Conservation (phyloP, 2,113 vertebrate species). For the Brachirus orientalis region DNA sequence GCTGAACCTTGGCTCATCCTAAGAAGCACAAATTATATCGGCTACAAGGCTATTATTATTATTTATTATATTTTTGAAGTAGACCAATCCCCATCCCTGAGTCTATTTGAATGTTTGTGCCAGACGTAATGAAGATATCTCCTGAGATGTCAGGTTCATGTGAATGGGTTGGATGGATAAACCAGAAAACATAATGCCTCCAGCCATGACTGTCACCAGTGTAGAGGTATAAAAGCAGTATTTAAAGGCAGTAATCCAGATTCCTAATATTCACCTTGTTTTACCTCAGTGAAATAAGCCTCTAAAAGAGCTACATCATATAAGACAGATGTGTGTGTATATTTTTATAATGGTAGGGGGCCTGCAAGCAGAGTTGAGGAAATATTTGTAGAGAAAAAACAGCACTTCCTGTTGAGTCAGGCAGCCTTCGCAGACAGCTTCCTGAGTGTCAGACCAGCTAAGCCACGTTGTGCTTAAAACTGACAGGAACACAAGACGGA, state of each 20-base stretch:
- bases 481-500: slow-evolving; percentile 5
- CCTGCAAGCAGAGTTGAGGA: slow-evolving; percentile 38
- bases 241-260: neutral
- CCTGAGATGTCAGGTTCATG: neutral
- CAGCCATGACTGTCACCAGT: neutral
- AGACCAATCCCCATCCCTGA: neutral
- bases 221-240: neutral
- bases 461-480: slow-evolving; percentile 9
- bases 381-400: slow-evolving; percentile 58
- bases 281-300: neutral
- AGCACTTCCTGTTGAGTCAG: slow-evolving; percentile 59
- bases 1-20: too few species aligned
- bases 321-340: slow-evolving; percentile 15
- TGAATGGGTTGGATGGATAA: neutral
- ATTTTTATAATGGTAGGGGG: slow-evolving; percentile 11
- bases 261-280: neutral
- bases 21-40: too few species aligned
- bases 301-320: slow-evolving; percentile 1
- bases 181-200: neutral
- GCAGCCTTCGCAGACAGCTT: slow-evolving; percentile 37
- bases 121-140: neutral
- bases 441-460: slow-evolving; percentile 40
- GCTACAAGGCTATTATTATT: neutral
- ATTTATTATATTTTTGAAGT: too few species aligned
- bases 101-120: neutral